Evolutionary conservation across 2,888 invertebrate genomes (phyloP).

Genomic region (Oxytorus armatus): DNA sequence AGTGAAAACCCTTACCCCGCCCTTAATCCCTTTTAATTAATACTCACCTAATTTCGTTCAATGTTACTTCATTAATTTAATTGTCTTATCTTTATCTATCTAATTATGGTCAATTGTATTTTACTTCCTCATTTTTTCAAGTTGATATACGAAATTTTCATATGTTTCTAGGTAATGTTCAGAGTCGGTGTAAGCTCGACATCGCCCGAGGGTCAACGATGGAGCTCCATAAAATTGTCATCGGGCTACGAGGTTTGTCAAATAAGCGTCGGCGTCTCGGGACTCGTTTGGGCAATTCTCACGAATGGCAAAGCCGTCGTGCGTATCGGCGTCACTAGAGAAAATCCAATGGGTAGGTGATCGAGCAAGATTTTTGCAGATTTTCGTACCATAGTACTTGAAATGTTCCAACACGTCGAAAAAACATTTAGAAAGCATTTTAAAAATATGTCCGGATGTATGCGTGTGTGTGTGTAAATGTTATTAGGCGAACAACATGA

Average conservation of each 20-base stretch:
- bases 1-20: no score
- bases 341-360: conserved; percentile 88
- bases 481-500: no score
- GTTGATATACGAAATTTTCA: neutral
- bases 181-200: conserved; percentile 92
- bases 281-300: conserved; percentile 94
- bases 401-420: no score
- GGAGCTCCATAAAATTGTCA: conserved; percentile 92
- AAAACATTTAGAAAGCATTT: no score
- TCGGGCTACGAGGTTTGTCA: conserved; percentile 93
- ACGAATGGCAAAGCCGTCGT: conserved; percentile 94
- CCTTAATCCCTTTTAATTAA: no score
- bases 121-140: conserved; percentile 2
- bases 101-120: no score
- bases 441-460: no score
- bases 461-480: no score
- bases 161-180: conserved; percentile 91
- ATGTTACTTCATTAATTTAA: no score
- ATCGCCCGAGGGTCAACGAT: conserved; percentile 94
- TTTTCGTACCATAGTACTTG: no score
- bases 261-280: conserved; percentile 94
- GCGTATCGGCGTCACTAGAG: conserved; percentile 93
- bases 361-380: neutral
- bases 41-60: no score
- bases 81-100: no score